Evolutionary conservation across 1,140 invertebrate species (phyloP).

Genomic region (Laodelphax striatellus): DNA sequence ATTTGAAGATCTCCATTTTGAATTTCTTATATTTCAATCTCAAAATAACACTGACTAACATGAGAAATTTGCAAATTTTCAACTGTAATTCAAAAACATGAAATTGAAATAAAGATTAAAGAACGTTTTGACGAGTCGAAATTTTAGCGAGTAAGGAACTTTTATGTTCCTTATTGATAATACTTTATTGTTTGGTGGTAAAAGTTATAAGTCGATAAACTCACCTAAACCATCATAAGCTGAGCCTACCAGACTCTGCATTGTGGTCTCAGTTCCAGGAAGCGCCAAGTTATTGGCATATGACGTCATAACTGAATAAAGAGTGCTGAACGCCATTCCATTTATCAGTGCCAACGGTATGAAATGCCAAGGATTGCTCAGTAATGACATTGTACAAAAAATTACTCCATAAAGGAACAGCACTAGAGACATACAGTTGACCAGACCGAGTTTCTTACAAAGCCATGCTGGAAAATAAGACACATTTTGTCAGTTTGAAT

Average conservation of each 20-base stretch:
- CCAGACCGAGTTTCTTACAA: slow-evolving; percentile 36
- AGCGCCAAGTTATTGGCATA: slow-evolving; percentile 36
- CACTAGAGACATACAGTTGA: slow-evolving; percentile 33
- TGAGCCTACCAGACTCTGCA: slow-evolving; percentile 33
- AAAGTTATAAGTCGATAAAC: neutral
- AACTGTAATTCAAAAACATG: neutral
- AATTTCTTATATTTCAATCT: no score
- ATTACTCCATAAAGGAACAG: slow-evolving; percentile 34
- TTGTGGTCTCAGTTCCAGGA: slow-evolving; percentile 34
- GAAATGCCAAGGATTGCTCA: slow-evolving; percentile 36
- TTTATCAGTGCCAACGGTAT: slow-evolving; percentile 39
- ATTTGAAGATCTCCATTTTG: no score
- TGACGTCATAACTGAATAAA: slow-evolving; percentile 38
- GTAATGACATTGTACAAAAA: slow-evolving; percentile 36
- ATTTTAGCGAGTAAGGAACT: neutral
- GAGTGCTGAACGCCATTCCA: slow-evolving; percentile 40
- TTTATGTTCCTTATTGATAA: no score
- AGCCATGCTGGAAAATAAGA: slow-evolving; percentile 29
- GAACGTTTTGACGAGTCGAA: neutral
- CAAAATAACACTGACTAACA: no score
- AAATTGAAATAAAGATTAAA: neutral
- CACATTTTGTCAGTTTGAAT: neutral
- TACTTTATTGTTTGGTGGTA: no score
- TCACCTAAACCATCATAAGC: slow-evolving; percentile 33
- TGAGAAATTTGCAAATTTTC: no score